phyloP scores from a whole-genome alignment of 2,113 vertebrate species.

The Atlantisia rogersi region DNA sequence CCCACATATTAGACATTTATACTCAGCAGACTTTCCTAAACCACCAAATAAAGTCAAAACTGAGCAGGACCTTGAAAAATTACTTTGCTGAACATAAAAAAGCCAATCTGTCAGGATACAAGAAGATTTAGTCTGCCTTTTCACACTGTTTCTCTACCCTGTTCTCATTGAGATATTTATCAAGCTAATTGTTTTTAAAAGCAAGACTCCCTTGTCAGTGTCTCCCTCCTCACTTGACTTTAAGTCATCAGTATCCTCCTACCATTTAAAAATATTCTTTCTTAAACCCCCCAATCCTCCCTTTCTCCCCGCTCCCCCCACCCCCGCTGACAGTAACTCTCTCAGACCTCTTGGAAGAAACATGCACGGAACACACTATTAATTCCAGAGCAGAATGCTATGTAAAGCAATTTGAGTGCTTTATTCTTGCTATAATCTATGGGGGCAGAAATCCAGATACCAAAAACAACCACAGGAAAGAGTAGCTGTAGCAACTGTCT shows the following conservation, averaged over 20 bases:
- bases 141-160: slow-evolving; percentile 8
- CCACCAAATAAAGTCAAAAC: background rate
- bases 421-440: background rate
- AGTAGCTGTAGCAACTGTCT: slow-evolving; percentile 4
- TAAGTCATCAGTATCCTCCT: background rate
- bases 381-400: background rate
- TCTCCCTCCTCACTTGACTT: background rate
- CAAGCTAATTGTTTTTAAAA: slow-evolving; percentile 18
- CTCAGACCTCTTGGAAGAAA: slow-evolving; percentile 7
- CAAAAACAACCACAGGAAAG: slow-evolving; percentile 1
- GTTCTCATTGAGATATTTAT: background rate
- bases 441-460: slow-evolving; percentile 14
- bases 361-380: background rate
- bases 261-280: background rate
- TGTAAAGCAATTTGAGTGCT: background rate
- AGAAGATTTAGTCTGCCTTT: background rate
- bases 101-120: background rate
- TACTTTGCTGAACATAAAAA: background rate
- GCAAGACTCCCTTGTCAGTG: slow-evolving; percentile 5
- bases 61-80: background rate
- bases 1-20: no score
- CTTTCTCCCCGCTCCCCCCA: background rate
- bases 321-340: background rate
- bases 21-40: background rate
- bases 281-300: background rate